phyloP scores from a whole-genome alignment of 2,113 vertebrate species.

The Bostrychus sinensis region DNA sequence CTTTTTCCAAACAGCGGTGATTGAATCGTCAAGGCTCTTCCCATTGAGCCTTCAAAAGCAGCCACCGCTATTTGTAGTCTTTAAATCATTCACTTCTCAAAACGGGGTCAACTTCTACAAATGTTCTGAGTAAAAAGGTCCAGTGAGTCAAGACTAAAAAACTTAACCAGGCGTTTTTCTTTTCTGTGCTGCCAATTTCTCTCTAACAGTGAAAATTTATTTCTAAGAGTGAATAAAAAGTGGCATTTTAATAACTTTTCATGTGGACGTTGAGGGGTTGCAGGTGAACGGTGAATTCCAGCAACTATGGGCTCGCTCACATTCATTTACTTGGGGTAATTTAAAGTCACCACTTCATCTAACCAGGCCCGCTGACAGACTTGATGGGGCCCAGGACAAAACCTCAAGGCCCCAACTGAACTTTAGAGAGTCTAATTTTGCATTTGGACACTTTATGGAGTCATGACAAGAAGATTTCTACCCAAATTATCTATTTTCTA shows the following conservation, averaged over 20 bases:
- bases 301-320: too few relatives aligned
- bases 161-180: slow-evolving; percentile 16
- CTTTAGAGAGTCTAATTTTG: too few relatives aligned
- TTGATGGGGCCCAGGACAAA: too few relatives aligned
- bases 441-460: too few relatives aligned
- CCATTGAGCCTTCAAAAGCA: slow-evolving; percentile 5
- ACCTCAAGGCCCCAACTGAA: too few relatives aligned
- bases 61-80: slow-evolving; percentile 20
- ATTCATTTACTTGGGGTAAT: too few relatives aligned
- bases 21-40: slow-evolving; percentile 25
- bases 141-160: slow-evolving; percentile 23
- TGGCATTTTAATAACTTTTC: background rate
- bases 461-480: too few relatives aligned
- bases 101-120: slow-evolving; percentile 29
- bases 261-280: too few relatives aligned
- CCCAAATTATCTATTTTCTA: too few relatives aligned
- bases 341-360: too few relatives aligned
- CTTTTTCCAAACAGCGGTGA: slow-evolving; percentile 3
- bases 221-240: background rate
- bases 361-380: too few relatives aligned
- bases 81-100: slow-evolving; percentile 27
- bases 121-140: slow-evolving; percentile 38
- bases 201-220: slow-evolving; percentile 9
- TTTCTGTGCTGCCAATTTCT: background rate
- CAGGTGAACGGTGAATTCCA: too few relatives aligned